These are phyloP conservation scores for Pteronotus mesoamericanus DNA, from an alignment of 2,797 vertebrate genomes.

Conservation along the genomic window DNA sequence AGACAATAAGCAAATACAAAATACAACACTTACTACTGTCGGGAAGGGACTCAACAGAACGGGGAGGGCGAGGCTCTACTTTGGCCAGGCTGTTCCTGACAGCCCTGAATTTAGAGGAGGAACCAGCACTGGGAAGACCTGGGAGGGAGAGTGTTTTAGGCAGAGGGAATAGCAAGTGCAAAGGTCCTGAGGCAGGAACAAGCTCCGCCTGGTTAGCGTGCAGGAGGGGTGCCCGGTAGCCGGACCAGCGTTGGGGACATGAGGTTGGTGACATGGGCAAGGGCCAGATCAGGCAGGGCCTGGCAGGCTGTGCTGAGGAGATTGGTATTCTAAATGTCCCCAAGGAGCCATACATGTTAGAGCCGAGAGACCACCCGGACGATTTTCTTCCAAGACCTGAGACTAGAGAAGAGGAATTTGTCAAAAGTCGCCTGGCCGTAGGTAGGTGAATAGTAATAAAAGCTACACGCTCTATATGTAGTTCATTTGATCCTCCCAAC, in stretches of 20 bases:
- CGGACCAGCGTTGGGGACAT: not conserved
- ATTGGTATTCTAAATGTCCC: not conserved
- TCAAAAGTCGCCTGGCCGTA: not conserved
- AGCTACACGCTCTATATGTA: accelerated
- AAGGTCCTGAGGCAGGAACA: not conserved
- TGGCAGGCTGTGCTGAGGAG: accelerated
- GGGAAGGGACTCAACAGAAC: not conserved
- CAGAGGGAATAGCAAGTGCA: not conserved
- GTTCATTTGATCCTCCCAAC: not conserved
- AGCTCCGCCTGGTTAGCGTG: not conserved
- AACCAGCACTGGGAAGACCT: not conserved
- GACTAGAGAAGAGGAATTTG: not conserved
- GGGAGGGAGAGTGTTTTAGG: not conserved
- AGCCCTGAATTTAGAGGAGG: not conserved
- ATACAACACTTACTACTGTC: not conserved
- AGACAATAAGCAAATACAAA: not conserved
- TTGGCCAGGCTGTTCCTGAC: not conserved
- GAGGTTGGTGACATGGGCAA: no score
- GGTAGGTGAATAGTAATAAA: no score
- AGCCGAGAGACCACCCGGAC: not conserved
- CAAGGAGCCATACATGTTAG: not conserved
- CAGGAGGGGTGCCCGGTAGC: not conserved
- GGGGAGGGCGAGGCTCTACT: not conserved
- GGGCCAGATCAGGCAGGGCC: not conserved
- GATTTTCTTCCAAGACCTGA: not conserved